Conservation (phyloP, 2,888 invertebrate species). For the Tryphoninae sp. region DNA sequence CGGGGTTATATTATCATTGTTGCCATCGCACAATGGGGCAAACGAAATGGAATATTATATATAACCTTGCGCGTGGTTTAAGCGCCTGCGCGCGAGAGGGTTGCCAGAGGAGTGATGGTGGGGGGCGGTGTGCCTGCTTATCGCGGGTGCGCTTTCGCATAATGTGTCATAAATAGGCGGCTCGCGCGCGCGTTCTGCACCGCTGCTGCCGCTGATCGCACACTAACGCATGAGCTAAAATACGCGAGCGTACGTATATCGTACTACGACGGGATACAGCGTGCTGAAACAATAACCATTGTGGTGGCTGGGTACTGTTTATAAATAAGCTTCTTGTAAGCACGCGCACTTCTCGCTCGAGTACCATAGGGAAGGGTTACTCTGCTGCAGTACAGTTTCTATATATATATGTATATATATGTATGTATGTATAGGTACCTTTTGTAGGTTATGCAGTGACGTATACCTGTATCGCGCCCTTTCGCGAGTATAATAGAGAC, state of each 20-base stretch:
- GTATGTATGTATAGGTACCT: conserved; percentile 4
- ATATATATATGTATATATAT: neutral
- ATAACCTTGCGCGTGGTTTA: conserved; percentile 25
- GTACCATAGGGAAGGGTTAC: conserved; percentile 40
- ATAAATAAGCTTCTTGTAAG: conserved; percentile 75
- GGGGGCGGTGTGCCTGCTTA: conserved; percentile 67
- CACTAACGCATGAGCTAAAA: conserved; percentile 32
- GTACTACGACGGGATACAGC: conserved; percentile 72
- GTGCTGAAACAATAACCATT: conserved; percentile 81
- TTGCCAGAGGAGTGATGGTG: conserved; percentile 33
- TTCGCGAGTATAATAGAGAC: conserved; percentile 35
- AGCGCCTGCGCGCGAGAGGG: conserved; percentile 32
- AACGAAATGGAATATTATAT: conserved; percentile 73
- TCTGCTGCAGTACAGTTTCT: conserved; percentile 18
- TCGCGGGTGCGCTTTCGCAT: conserved; percentile 80
- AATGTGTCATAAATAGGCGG: conserved; percentile 81
- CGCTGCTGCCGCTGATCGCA: conserved; percentile 57
- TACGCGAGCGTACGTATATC: neutral
- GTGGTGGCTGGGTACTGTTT: conserved; percentile 78
- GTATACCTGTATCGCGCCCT: conserved; percentile 9
- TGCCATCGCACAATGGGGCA: conserved; percentile 77
- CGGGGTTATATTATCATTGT: conserved; percentile 75
- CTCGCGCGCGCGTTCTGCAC: conserved; percentile 65
- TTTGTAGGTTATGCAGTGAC: neutral
- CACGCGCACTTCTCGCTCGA: conserved; percentile 37